Evolutionary conservation across 2,797 vertebrate genomes (phyloP), one percentile per base, ranked within the genome.

Genomic region (Galago senegalensis): DNA sequence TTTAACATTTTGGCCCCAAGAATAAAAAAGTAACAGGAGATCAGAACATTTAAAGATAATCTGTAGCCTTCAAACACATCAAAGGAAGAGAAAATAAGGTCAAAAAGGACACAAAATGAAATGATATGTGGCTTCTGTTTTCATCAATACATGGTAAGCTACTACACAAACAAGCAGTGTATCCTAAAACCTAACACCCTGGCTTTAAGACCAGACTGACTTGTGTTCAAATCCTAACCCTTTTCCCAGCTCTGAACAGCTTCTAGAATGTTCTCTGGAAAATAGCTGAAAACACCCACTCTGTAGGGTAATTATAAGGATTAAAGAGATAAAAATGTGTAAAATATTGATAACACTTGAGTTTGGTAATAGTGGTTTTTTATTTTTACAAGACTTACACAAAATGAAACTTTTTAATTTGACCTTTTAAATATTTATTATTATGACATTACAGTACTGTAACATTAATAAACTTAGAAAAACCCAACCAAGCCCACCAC

Each of bases 11-110:
- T 83, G 91, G 40, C 29, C 61, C 80, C 67, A 76, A 87, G 76
- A 95, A 91, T 84, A 93, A 97, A 87, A 91, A 18, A 73, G 75
- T 69, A 92, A 93, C 21, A n/a, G 61, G 69, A 93, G 69, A 93
- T 53, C 46, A 93, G 88, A 75, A 87, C 8, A 73, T 72, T 89
- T 88, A 89, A 76, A 92, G 75, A n/a, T 88, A 89, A 95, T 65
- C 76, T 37, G 27, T 63, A 60, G 60, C 60, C 43, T 92, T 27
- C 34, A 72, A 89, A 94, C 49, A 89, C 60, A 93, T 91, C 80
- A 89, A 85, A 95, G 20, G 23, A 11, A 67, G 16, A 89, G 37
- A 77, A 72, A 95, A 89, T 29, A 84, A 61, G 12, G 63, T 69
- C 86, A 77, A 77, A 89, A 69, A 83, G 63, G 17, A 72, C 20